These are phyloP conservation scores for Pipistrellus pygmaeus DNA, from an alignment of 2,797 vertebrate genomes.

Conservation along the genomic window DNA sequence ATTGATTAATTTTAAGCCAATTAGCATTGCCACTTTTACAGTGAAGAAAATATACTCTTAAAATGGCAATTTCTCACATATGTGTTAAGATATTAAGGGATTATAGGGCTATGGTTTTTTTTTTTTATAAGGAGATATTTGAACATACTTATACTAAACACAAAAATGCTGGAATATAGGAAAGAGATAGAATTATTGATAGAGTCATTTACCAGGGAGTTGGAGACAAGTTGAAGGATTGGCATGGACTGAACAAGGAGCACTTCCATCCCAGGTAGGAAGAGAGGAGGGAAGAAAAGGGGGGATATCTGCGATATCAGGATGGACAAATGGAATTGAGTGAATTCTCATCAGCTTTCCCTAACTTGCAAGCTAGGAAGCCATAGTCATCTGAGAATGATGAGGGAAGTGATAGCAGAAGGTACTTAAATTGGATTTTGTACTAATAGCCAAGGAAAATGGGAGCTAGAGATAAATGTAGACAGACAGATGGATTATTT, in stretches of 20 bases:
- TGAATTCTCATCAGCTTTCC: neutral
- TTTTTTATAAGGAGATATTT: conserved; percentile 40
- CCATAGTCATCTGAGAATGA: neutral
- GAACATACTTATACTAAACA: neutral
- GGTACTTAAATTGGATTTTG: neutral
- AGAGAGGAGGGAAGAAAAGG: neutral
- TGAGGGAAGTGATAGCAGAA: neutral
- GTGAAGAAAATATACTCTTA: conserved; percentile 43
- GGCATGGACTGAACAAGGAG: neutral
- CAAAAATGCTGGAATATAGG: neutral
- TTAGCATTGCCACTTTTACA: conserved; percentile 28
- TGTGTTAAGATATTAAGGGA: neutral
- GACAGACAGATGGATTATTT: neutral
- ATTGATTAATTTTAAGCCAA: neutral
- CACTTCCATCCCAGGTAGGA: neutral
- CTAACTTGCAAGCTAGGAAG: neutral
- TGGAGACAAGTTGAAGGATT: neutral
- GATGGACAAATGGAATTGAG: neutral
- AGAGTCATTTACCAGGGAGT: neutral
- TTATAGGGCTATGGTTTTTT: neutral
- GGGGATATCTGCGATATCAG: neutral
- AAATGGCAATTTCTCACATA: conserved; percentile 1
- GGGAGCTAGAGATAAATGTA: neutral
- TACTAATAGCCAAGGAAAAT: neutral
- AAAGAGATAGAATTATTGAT: neutral